These are phyloP conservation scores for Leuciscus waleckii DNA, from an alignment of 2,797 vertebrate species.

Conservation along the genomic window DNA sequence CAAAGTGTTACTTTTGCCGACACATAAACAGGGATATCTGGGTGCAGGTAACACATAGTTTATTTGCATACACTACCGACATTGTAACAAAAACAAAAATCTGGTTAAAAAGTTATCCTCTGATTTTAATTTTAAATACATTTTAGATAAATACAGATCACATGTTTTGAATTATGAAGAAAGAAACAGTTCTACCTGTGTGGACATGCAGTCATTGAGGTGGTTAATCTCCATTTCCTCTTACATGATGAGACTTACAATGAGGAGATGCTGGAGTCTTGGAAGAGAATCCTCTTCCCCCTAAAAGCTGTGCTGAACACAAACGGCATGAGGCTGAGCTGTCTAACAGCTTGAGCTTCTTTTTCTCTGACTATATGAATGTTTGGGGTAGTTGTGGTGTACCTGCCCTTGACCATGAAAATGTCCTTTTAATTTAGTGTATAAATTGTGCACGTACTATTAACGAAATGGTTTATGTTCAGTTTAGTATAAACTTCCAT, in stretches of 20 bases:
- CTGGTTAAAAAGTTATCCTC: background rate
- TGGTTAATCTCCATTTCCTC: constrained; percentile 17
- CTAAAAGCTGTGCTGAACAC: constrained; percentile 67
- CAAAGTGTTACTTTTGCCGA: background rate
- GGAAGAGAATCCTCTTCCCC: constrained; percentile 72
- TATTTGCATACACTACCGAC: background rate
- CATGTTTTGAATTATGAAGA: background rate
- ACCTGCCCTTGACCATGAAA: background rate
- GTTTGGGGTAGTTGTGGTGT: background rate
- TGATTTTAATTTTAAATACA: background rate
- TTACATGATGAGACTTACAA: constrained; percentile 75
- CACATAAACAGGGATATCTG: background rate
- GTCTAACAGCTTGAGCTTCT: background rate
- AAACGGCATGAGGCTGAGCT: background rate
- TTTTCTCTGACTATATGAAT: background rate
- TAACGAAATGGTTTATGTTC: background rate
- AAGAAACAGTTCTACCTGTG: constrained; percentile 11
- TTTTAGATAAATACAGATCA: background rate
- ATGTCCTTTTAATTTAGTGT: background rate
- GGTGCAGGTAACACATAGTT: constrained; percentile 5
- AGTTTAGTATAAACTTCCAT: background rate
- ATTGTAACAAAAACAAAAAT: background rate
- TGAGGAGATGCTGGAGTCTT: constrained; percentile 75
- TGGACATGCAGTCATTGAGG: constrained; percentile 2
- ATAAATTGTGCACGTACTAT: background rate